These are phyloP conservation scores for Diceros bicornis DNA, from an alignment of 2,797 vertebrate species.

Conservation along the genomic window DNA sequence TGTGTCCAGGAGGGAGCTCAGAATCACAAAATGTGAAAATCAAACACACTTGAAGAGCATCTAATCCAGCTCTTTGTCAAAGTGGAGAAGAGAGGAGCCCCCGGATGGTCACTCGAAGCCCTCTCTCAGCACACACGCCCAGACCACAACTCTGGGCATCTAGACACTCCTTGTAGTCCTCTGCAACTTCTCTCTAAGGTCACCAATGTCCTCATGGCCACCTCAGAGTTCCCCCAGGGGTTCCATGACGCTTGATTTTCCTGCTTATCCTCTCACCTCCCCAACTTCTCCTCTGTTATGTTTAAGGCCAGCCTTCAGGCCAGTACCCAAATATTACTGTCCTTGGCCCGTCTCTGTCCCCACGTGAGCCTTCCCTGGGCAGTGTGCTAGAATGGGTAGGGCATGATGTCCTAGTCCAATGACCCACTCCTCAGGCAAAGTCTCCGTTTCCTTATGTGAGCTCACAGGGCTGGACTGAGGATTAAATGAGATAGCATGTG, in stretches of 20 bases:
- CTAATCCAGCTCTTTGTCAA: background rate
- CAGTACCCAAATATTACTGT: background rate
- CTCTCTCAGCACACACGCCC: background rate
- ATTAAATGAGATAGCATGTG: background rate
- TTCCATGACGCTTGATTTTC: background rate
- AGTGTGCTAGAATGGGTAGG: too few relatives aligned
- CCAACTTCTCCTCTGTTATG: background rate
- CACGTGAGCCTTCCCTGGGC: background rate
- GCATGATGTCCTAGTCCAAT: rapidly evolving
- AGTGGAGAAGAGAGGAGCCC: too few relatives aligned
- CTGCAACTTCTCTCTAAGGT: background rate
- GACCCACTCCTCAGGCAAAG: background rate
- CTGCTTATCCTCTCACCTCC: background rate
- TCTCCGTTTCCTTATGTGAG: background rate
- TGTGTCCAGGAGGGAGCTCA: background rate
- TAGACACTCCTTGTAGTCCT: background rate
- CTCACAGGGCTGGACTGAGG: background rate
- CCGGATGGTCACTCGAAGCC: background rate
- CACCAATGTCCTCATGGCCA: background rate
- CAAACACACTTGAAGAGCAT: background rate
- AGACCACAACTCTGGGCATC: background rate
- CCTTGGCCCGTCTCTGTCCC: background rate
- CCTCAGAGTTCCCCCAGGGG: background rate
- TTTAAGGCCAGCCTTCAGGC: background rate
- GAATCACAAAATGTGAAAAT: background rate